Conservation (phyloP, 2,113 vertebrate genomes). For the Oxyruncus cristatus region DNA sequence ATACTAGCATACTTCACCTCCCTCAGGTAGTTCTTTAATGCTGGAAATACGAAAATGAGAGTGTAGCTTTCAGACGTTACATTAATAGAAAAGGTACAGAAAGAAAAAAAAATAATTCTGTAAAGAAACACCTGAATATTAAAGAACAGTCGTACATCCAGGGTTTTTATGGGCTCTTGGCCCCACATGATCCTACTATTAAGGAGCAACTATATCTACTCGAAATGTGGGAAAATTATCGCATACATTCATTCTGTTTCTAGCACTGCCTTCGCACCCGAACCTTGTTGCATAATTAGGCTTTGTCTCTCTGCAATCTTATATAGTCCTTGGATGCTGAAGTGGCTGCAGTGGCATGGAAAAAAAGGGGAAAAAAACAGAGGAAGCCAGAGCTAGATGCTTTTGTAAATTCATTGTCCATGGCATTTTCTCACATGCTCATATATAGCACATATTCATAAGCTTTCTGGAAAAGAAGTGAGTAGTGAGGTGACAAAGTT, state of each 20-base stretch:
- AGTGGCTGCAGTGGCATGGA: background rate
- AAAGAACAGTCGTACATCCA: background rate
- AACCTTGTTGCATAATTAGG: background rate
- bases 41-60: background rate
- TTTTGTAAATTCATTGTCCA: background rate
- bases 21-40: background rate
- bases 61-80: rapidly evolving
- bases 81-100: background rate
- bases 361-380: background rate
- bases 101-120: background rate
- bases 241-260: background rate
- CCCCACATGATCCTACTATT: background rate
- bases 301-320: background rate
- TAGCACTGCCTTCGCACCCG: background rate
- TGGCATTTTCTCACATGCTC: background rate
- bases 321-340: background rate
- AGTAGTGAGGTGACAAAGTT: background rate
- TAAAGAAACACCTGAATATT: background rate
- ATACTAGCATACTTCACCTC: background rate
- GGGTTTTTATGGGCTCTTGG: background rate
- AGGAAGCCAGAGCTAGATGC: background rate
- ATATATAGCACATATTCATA: background rate
- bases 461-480: background rate
- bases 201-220: background rate
- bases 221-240: background rate